These are phyloP conservation scores for Varanus salvator DNA, from an alignment of 2,113 vertebrate genomes.

Conservation along the genomic window DNA sequence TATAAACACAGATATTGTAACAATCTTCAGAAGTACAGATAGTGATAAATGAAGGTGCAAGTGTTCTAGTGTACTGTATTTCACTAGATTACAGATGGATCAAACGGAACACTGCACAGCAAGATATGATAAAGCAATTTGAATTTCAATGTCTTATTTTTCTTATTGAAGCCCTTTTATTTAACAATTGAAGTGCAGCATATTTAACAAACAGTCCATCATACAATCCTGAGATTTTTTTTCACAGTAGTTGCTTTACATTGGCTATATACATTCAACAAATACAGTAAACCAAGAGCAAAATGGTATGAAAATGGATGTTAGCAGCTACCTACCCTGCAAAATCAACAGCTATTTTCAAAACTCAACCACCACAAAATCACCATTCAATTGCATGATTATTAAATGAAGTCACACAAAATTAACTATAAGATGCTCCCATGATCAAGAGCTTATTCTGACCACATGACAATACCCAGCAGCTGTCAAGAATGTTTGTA, in stretches of 20 bases:
- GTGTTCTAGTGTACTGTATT: neutral
- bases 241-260: neutral
- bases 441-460: neutral
- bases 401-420: neutral
- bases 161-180: neutral
- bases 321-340: neutral
- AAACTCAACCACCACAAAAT: neutral
- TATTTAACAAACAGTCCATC: neutral
- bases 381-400: neutral
- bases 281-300: neutral
- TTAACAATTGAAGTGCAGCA: neutral
- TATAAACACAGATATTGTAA: neutral
- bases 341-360: neutral
- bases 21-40: neutral
- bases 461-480: neutral
- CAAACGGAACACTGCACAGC: fast-evolving
- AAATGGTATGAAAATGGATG: neutral
- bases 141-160: neutral
- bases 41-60: neutral
- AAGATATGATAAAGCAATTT: fast-evolving
- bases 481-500: neutral
- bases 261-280: neutral
- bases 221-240: neutral
- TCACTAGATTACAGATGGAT: neutral
- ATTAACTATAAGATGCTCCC: neutral